Base-by-base conservation (phyloP, 1,140 invertebrate species). In the Tetramorium alpestre region DNA sequence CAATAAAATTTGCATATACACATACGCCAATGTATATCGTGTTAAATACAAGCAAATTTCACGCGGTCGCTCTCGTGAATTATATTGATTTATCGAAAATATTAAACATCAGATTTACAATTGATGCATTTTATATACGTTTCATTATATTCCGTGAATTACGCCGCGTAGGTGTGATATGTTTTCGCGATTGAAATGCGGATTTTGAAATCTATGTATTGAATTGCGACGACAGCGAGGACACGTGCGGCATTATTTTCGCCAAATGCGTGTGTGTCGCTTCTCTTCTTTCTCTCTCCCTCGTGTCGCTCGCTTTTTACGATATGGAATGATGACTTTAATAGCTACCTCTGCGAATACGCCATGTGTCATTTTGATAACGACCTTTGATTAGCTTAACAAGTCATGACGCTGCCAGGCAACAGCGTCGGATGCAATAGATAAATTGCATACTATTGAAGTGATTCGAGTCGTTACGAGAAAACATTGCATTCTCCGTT, bases 361-460 rank as follows among this genome's bases (percentile, higher is more conserved):
- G 18, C n/a, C 51, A 33, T 54, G 41, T 69, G n/a, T 65, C 65
- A 72, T 58, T 54, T 33, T 67, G 11, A 28, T 84, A 88, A 82
- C 69, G 18, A 86, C 49, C 69, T 22, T 6, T 65, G 28, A 62
- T 86, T 86, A 49, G 33, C 38, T n/a, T 87, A 86, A 76, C 64
- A 76, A 87, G 51, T 86, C 49, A 11, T 49, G 18, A 25, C 38
- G 77, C 54, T 54, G 28, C 8, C 38, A 25, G 22, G 41, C 41
- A 86, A 49, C 51, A 28, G 28, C 44, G 41, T 86, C 38, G 33
- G 13, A 70, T 80, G 64, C 47, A 41, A 84, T 64, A 70, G 56
- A 72, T 58, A 67, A 89, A 77, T 85, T 86, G 38, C 64, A 44
- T 60, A 67, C n/a, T 64, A 86, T 82, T 81, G 60, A 11, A 56